Evolutionary conservation across 2,113 vertebrate genomes (phyloP), one percentile per base, ranked within the genome.

Genomic region (Scomber japonicus): DNA sequence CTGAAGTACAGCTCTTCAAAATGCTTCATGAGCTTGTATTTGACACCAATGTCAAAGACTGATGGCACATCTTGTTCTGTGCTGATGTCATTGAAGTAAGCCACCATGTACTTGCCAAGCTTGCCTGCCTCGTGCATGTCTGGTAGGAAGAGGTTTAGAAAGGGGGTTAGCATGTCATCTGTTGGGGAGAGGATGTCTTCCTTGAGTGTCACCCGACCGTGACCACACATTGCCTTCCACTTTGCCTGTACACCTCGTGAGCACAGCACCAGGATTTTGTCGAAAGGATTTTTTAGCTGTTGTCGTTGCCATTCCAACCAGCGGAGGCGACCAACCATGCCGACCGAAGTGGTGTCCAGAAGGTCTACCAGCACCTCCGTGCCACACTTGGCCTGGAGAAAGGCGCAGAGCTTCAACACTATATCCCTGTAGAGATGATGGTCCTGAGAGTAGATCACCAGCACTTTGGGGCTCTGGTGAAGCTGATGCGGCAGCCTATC

Each of bases 1-100:
- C 97, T 95, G 87, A 99, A 98, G 92, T 95, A 98, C 40, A 99
- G 87, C 72, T 98, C 96, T 75, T 99, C 97, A 5, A 99, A 97
- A 55, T 95, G 96, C 86, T 96, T 96, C 96, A 98, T 98, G 72
- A 99, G 94, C 0, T 93, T 94, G 88, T 98, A 99, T 73, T 92
- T 95, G 50, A 97, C 88, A 0, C 92, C 94, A 12, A 98, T 93
- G 1, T 96, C 93, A 73, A 99, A 98, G 13, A 96, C 93, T 0
- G 97, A 97, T 0, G 97, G 98, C 27, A 99, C 79, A 0, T 99
- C 97, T 0, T 51, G 53, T 16, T 96, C 95, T 0, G 81, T 75
- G 64, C 97, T 94, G 71, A 99, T 92, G 15, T 94, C 96, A 0
- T 96, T 94, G 12, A 99, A 99, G 88, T 98, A 99, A n/a, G 97